A percentile compares a stretch with the other conserved stretches of the same genome.
phyloP scores from a whole-genome alignment of 2,888 invertebrate genomes.

The Halocaridina rubra region DNA sequence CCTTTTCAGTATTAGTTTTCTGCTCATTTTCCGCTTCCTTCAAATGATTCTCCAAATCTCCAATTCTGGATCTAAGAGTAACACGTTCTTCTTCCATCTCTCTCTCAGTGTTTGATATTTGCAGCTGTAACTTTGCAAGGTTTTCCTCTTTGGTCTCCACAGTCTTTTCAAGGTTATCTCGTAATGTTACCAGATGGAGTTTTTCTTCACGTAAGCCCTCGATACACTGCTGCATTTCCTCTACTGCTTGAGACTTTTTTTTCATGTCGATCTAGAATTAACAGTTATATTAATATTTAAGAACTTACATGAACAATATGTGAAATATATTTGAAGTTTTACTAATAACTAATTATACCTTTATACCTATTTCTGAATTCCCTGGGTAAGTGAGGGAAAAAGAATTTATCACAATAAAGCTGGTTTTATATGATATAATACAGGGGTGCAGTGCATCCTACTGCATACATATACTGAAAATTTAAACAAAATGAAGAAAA shows the following conservation, averaged over 20 bases:
- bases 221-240: slow-evolving; percentile 60
- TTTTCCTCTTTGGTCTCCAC: slow-evolving; percentile 12
- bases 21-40: slow-evolving; percentile 33
- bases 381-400: not conserved
- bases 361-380: too few relatives aligned
- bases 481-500: not conserved
- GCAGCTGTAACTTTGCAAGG: slow-evolving; percentile 17
- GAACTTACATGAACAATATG: too few relatives aligned
- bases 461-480: not conserved
- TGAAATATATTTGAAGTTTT: too few relatives aligned
- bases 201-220: slow-evolving; percentile 53
- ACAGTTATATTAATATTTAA: too few relatives aligned
- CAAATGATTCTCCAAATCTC: slow-evolving; percentile 42
- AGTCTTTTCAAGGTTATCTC: slow-evolving; percentile 37
- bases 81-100: slow-evolving; percentile 44
- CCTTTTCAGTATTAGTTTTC: too few relatives aligned
- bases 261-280: slow-evolving; percentile 58
- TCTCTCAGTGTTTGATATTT: not conserved
- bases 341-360: too few relatives aligned
- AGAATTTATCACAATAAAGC: not conserved
- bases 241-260: slow-evolving; percentile 60
- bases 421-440: too few relatives aligned
- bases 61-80: slow-evolving; percentile 24
- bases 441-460: too few relatives aligned
- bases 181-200: slow-evolving; percentile 29